These are phyloP conservation scores for Lepisosteus osseus DNA, from an alignment of 2,113 vertebrate genomes.

Conservation along the genomic window DNA sequence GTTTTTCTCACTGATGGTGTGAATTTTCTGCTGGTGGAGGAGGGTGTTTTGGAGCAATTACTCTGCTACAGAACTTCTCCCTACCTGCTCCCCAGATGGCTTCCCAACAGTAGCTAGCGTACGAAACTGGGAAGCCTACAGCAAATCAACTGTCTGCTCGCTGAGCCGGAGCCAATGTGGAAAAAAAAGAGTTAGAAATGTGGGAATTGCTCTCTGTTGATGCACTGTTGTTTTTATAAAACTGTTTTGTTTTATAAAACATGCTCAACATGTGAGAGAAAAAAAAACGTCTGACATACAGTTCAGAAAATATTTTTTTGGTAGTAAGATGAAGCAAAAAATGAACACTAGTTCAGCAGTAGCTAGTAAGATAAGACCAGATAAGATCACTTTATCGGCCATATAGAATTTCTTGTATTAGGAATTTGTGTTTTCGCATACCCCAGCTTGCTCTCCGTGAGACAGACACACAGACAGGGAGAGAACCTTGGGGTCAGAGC, in stretches of 20 bases:
- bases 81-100: conserved; percentile 35
- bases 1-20: conserved; percentile 17
- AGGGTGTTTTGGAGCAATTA: conserved; percentile 40
- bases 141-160: conserved; percentile 32
- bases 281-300: not conserved
- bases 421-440: no score
- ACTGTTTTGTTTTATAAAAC: no score
- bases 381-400: no score
- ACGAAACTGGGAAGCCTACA: conserved; percentile 20
- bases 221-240: not conserved
- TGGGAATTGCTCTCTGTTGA: conserved; percentile 23
- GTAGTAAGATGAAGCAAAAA: conserved; percentile 3
- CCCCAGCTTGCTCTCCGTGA: no score
- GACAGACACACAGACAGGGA: no score
- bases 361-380: no score
- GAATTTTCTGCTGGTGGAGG: conserved; percentile 25
- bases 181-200: not conserved
- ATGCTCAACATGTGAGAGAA: no score
- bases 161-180: conserved; percentile 20
- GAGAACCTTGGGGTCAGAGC: no score
- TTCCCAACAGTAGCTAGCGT: conserved; percentile 21
- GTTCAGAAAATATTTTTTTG: conserved; percentile 9
- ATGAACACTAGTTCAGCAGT: no score
- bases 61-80: conserved; percentile 36
- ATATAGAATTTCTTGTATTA: no score